Base-by-base conservation (phyloP, 1,140 invertebrate species). In the Trichoplusia ni region DNA sequence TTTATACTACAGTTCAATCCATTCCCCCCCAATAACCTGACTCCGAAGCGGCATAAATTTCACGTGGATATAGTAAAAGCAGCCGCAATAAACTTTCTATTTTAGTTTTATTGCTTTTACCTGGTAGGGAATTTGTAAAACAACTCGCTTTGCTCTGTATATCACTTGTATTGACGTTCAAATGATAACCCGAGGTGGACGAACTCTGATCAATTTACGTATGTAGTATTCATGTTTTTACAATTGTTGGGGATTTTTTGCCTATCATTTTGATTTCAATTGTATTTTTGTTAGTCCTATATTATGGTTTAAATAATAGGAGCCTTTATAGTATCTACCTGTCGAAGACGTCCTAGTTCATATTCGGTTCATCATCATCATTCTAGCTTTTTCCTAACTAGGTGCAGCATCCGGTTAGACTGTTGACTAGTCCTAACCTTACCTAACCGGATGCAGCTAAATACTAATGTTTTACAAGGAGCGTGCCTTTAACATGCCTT, bases 1-100 rank as follows among this genome's bases (percentile, higher is more conserved):
- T 73, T 76, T 72, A 76, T 76, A 67, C 71, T 58, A 66, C 56
- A 71, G 66, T 64, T 73, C 64, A 66, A 65, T 63, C 71, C 67
- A 64, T 71, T 71, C 66, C 69, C 60, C 44, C 63, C 56, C 61
- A 67, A 64, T 73, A 67, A 67, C 61, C 44, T 71, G 69, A 73
- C 51, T 70, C 61, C 58, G 51, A 63, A 59, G 69, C 38, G 46
- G 65, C 64, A 71, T 70, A 72, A 75, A 71, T 69, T 64, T 62
- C 58, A 44, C 13, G 37, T 27, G 49, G 37, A 67, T 63, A 47
- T 35, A 63, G 53, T 38, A 58, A 54, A 59, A 47, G 38, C 40
- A 49, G 51, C 49, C 38, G 37, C 61, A 56, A 64, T 64, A 64
- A 64, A 64, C 61, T 54, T 64, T 64, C 61, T 37, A 64, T 64